Base-by-base conservation (phyloP, 2,797 vertebrate species). In the Diglossa cyanea region DNA sequence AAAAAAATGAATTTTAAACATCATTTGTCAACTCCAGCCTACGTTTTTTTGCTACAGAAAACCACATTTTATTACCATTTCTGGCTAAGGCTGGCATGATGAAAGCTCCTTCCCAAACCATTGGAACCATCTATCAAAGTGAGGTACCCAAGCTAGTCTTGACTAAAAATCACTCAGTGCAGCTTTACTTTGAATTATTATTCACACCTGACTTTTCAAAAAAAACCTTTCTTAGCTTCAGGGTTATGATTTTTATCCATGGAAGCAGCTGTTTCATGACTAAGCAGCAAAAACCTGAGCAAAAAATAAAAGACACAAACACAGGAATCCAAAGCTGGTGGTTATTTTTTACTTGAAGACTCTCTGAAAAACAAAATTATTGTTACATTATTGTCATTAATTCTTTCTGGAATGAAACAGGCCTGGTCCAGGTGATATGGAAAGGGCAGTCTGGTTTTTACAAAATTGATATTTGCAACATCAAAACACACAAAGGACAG, bases 271-370 rank as follows among this genome's bases (percentile, higher is more conserved):
- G 45, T 17, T 89, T 63, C 53, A 17, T 2, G 33, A 28, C 12
- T 47, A 11, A 68, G 24, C 42, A 79, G 50, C n/a, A 72, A 51
- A 28, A 68, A 7, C 19, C 6, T 13, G 13, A 10, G 26, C 26
- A 58, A 54, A 54, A 57, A 54, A 16, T 37, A 51, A 48, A 8
- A 30, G 16, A 89, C 55, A 93, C 48, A 10, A 82, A 95, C 45
- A 88, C 63, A 83, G 21, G n/a, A 91, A 80, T 68, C 57, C 75
- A 94, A 92, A 93, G 72, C 65, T 45, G 44, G 26, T 58, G 26
- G 25, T 88, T 86, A 65, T 50, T 45, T 84, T 96, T 94, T 83
- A 93, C 88, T 94, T 57, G 30, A 61, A 81, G 62, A 75, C 40
- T 80, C 53, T 74, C 28, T 1, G 4, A 82, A 70, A 78, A 83